A percentile compares a stretch with the other conserved stretches of the same genome.
These are phyloP conservation scores for Antrozous pallidus DNA, from an alignment of 2,797 vertebrate genomes.

Conservation along the genomic window DNA sequence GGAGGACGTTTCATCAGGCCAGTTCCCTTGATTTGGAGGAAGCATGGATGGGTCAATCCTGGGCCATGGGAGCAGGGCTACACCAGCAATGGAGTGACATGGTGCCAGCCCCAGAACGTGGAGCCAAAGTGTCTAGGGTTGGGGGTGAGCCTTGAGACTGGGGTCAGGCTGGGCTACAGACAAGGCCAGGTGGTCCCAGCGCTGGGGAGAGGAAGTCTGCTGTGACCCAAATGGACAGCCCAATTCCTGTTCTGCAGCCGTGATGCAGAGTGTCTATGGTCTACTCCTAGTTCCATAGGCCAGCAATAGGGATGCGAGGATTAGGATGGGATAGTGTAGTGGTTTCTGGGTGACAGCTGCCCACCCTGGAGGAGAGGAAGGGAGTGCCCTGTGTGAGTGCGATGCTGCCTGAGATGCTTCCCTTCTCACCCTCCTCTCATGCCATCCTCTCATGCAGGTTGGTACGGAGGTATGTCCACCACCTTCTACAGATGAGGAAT, in stretches of 20 bases:
- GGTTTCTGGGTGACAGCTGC: background rate
- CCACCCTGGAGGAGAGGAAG: background rate
- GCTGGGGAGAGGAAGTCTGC: background rate
- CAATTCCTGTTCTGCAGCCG: background rate
- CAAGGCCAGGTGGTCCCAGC: background rate
- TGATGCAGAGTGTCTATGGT: background rate
- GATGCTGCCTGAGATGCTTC: accelerated
- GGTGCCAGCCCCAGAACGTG: too few relatives aligned
- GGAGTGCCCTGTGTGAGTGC: accelerated
- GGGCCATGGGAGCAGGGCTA: background rate
- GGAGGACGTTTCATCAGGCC: background rate
- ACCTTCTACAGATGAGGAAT: background rate
- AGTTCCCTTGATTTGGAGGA: background rate
- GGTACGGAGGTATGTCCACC: accelerated
- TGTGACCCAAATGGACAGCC: background rate
- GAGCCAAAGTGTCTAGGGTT: background rate
- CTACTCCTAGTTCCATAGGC: background rate
- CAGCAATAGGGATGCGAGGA: background rate
- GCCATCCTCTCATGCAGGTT: accelerated
- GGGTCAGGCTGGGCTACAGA: background rate
- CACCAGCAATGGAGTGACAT: background rate
- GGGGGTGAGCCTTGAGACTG: background rate
- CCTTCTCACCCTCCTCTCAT: background rate
- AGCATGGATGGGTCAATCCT: background rate
- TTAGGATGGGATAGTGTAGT: background rate